phyloP scores from a whole-genome alignment of 2,888 invertebrate species.

The Limnephilus auricula region DNA sequence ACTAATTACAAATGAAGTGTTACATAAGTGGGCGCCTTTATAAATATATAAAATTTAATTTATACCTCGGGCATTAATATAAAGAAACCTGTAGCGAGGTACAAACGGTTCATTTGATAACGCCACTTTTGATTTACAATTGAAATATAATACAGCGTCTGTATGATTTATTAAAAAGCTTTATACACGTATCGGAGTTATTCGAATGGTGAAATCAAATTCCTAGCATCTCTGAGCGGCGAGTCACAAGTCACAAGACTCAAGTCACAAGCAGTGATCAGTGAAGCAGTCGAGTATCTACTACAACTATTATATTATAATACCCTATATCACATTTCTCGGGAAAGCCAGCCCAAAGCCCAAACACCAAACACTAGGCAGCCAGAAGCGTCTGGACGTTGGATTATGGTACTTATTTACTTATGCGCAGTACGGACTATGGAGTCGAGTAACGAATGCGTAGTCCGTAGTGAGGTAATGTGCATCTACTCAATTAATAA shows the following conservation, averaged over 20 bases:
- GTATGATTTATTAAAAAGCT: constrained; percentile 51
- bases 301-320: background rate
- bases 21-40: background rate
- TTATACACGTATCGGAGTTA: constrained; percentile 16
- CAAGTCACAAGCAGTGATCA: background rate
- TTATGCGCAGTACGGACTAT: background rate
- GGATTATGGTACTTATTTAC: background rate
- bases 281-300: background rate
- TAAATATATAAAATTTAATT: constrained; percentile 17
- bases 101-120: constrained; percentile 24
- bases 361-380: background rate
- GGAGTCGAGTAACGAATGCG: background rate
- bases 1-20: background rate
- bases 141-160: constrained; percentile 47
- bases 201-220: constrained; percentile 48
- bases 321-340: background rate
- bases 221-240: constrained; percentile 45
- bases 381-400: background rate
- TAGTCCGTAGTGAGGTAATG: background rate
- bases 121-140: constrained; percentile 28
- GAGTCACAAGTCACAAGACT: background rate
- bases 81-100: background rate
- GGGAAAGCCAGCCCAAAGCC: background rate
- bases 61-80: constrained; percentile 3
- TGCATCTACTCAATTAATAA: background rate